A percentile compares a stretch with the other conserved stretches of the same genome.
phyloP scores from a whole-genome alignment of 1,140 invertebrate genomes.

The Monochamus saltuarius region DNA sequence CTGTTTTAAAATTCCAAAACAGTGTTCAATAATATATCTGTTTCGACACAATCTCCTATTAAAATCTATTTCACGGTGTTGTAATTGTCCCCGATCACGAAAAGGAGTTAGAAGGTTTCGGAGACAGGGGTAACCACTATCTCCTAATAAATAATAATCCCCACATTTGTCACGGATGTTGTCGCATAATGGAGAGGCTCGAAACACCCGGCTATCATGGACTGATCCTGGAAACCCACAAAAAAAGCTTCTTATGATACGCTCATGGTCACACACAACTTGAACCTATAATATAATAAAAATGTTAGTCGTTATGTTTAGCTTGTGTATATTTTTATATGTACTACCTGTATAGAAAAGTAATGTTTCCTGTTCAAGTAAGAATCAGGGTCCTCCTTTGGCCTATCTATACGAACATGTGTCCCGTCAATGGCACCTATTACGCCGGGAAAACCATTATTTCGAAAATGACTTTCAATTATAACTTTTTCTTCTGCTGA shows the following conservation, averaged over 20 bases:
- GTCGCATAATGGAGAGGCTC: slow-evolving; percentile 24
- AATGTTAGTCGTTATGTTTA: neutral
- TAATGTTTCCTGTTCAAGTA: slow-evolving; percentile 33
- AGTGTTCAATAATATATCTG: no score
- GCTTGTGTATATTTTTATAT: neutral
- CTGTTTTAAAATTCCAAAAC: no score
- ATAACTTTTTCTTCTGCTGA: slow-evolving; percentile 30
- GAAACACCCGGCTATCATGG: slow-evolving; percentile 35
- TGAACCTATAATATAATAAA: neutral
- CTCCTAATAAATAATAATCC: slow-evolving; percentile 30
- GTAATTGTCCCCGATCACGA: slow-evolving; percentile 1
- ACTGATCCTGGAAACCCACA: slow-evolving; percentile 36
- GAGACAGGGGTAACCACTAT: slow-evolving; percentile 34
- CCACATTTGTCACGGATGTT: slow-evolving; percentile 30
- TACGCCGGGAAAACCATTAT: slow-evolving; percentile 29
- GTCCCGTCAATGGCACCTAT: slow-evolving; percentile 24
- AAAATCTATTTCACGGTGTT: no score
- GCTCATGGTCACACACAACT: slow-evolving; percentile 31
- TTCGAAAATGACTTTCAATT: slow-evolving; percentile 34
- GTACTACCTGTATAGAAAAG: slow-evolving; percentile 39
- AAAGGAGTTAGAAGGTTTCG: slow-evolving; percentile 23
- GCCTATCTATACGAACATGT: slow-evolving; percentile 7
- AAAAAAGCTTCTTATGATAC: slow-evolving; percentile 35
- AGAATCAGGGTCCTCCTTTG: slow-evolving; percentile 13
- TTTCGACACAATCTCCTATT: no score